Base-by-base conservation (phyloP, 2,888 invertebrate genomes). In the Tyria jacobaeae region DNA sequence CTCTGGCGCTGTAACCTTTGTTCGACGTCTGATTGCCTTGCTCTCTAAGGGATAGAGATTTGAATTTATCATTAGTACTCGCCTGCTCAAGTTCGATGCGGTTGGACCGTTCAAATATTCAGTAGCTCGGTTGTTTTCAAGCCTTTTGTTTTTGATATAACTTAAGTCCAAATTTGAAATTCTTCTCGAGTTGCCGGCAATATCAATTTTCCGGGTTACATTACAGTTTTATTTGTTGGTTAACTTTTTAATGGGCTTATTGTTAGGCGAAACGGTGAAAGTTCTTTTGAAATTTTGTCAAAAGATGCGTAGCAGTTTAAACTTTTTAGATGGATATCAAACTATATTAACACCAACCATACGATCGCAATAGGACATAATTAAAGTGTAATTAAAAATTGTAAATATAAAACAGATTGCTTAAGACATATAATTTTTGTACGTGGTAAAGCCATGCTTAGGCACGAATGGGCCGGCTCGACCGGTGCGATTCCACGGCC, bases 61-160 rank as follows among this genome's bases (percentile, higher is more conserved):
- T 91, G 91, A 92, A 91, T 92, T 90, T 92, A 91, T 90, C 90
- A 90, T 90, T 90, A 89, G 87, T 84, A 80, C 79, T 82, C 79
- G 57, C 82, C 82, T 80, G 75, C 73, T 70, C 70, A 71, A 78
- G 78, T 80, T 82, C 84, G 83, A 84, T 84, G 85, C 79, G 83
- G 86, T 83, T 72, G 77, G 64, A 69, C 71, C 76, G 74, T 83
- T 90, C 82, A 89, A 91, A 90, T 90, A 91, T 91, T 90, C 89
- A 90, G 81, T 80, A 79, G 80, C 78, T 77, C 74, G 78, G 81
- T 81, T 84, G 83, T 81, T 83, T 78, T 75, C 77, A 65, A 73
- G 62, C 65, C 65, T 79, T 84, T 82, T 79, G 82, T 85, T 83
- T 82, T 82, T 82, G 83, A 81, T 84, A 78, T 78, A 73, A 66